These are phyloP conservation scores for Drosophila malerkotliana DNA, from an alignment of 1,140 invertebrate genomes.

Conservation along the genomic window DNA sequence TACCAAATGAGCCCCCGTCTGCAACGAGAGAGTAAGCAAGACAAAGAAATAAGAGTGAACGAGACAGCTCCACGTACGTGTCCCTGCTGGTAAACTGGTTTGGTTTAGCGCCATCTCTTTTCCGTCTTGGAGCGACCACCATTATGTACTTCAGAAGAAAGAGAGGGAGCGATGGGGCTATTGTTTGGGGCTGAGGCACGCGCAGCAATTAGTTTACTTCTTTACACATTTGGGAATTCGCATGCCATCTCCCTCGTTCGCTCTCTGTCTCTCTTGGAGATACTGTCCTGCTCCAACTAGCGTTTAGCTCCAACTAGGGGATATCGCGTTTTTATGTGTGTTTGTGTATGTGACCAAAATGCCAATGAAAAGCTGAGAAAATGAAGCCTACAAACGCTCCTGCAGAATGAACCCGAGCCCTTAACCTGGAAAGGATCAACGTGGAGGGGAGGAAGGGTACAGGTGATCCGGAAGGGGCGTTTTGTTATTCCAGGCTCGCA, in stretches of 20 bases:
- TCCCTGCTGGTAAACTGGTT: slow-evolving; percentile 49
- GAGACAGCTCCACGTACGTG: slow-evolving; percentile 35
- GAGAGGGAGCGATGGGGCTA: slow-evolving; percentile 20
- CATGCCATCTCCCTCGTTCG: slow-evolving; percentile 35
- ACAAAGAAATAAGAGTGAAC: slow-evolving; percentile 28
- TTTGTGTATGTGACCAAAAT: slow-evolving; percentile 83
- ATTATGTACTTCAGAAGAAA: slow-evolving; percentile 58
- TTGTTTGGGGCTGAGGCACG: slow-evolving; percentile 77
- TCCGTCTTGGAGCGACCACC: background rate
- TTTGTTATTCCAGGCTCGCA: slow-evolving; percentile 68
- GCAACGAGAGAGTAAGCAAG: slow-evolving; percentile 23
- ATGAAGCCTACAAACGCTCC: slow-evolving; percentile 51
- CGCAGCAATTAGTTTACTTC: slow-evolving; percentile 83
- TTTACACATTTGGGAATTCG: slow-evolving; percentile 70
- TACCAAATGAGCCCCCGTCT: slow-evolving; percentile 72
- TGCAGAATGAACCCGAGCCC: slow-evolving; percentile 33
- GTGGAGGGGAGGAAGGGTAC: slow-evolving; percentile 1
- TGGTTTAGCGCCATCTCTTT: slow-evolving; percentile 46
- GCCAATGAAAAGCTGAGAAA: slow-evolving; percentile 70
- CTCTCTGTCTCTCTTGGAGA: slow-evolving; percentile 10
- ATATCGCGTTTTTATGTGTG: slow-evolving; percentile 75
- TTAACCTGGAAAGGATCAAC: slow-evolving; percentile 15
- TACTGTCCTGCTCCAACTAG: background rate
- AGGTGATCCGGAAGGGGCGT: slow-evolving; percentile 27
- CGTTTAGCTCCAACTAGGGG: too few species aligned